Base-by-base conservation (phyloP, 2,888 invertebrate genomes). In the Spodoptera exigua region DNA sequence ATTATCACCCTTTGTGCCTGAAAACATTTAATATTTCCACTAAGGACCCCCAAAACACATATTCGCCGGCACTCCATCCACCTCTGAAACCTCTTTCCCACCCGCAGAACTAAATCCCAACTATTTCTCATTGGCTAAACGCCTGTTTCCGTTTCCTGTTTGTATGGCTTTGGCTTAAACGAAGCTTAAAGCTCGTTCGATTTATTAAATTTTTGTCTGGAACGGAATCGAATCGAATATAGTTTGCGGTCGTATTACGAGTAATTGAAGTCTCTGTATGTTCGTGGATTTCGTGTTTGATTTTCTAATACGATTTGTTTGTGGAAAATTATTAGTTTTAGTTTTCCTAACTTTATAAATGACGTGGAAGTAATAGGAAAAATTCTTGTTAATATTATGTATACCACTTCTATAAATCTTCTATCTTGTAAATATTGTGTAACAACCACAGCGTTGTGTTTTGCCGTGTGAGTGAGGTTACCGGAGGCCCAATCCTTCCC, bases 91-190 rank as follows among this genome's bases (percentile, higher is more conserved):
- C 45, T 52, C 46, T 61, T 73, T 59, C n/a, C 49, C 47, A 46
- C 43, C 14, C 39, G 48, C 51, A 13, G 21, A 13, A 64, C 58
- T 59, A 61, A 62, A 21, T 51, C 32, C 58, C 45, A 61, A 59
- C 68, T 61, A 68, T 74, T 74, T 65, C 55, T 65, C 62, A 68
- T 71, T 61, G 78, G 64, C 51, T 77, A 49, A 67, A 74, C 68
- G 49, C 46, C 58, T 65, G 57, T 51, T 71, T 77, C 61, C 78
- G 46, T 43, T 70, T 74, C 61, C 71, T 74, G 67, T 66, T 75
- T 74, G 61, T 67, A 48, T 39, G 62, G 54, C 48, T 62, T 66
- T 66, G 45, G 75, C 71, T 70, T 62, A 66, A 55, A 45, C 36
- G 54, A 74, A 64, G 54, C 64, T 73, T 63, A 69, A 54, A 69